Evolutionary conservation across 35 echinoderm and acorn worm genomes (phyloP).

Genomic region (Acanthaster planci): DNA sequence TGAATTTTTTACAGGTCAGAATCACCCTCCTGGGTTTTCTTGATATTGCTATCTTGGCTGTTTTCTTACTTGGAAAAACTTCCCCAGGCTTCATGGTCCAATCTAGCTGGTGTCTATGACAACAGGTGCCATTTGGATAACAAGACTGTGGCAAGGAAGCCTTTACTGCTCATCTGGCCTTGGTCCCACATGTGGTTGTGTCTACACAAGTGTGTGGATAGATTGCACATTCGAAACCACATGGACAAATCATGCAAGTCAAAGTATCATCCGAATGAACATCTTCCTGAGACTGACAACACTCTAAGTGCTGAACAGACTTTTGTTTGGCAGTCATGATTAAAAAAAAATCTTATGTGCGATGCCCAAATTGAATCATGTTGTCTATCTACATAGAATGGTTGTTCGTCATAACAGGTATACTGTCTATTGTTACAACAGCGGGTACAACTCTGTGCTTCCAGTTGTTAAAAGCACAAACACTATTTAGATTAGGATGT

Average conservation of each 20-base stretch:
- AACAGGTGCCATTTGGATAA: no score
- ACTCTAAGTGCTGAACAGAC: neutral
- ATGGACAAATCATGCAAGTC: neutral
- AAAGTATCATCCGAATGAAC: neutral
- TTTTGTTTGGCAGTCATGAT: neutral
- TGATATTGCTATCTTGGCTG: neutral
- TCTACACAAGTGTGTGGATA: neutral
- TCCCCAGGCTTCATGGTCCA: neutral
- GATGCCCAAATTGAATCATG: neutral
- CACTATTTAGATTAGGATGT: no score
- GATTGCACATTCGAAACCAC: neutral
- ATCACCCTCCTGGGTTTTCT: neutral
- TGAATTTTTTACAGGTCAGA: neutral
- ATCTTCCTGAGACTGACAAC: neutral
- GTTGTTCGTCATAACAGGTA: neutral
- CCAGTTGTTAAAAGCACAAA: no score
- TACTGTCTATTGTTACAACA: neutral
- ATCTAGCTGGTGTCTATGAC: no score
- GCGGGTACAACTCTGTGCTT: neutral
- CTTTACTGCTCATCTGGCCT: neutral
- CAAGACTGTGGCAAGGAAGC: neutral
- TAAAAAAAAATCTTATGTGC: neutral
- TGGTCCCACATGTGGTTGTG: neutral
- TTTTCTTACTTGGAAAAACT: neutral
- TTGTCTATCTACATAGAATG: neutral